Base-by-base conservation (phyloP, 2,888 invertebrate species). In the Chloromyia formosa region DNA sequence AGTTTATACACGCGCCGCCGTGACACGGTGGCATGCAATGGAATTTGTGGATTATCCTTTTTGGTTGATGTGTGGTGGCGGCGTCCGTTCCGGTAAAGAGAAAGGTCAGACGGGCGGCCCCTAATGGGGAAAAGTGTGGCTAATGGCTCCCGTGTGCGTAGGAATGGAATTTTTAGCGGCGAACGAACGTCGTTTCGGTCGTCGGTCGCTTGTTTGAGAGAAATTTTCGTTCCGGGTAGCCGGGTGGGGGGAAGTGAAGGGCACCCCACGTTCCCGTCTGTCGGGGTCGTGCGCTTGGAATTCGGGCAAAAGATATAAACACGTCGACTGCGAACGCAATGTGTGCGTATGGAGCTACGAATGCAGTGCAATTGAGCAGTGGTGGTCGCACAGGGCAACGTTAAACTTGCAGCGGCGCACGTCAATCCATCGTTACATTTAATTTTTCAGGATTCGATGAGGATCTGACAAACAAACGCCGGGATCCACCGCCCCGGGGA, bases 311-410 rank as follows among this genome's bases (percentile, higher is more conserved):
- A 64, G 61, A 64, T 56, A 54, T 54, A 53, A 71, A 71, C 71
- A 71, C 71, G 71, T 71, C 71, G 71, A 71, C 71, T 27, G 27
- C 20, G 71, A 20, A 45, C 10, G 69, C 16, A n/a, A 9, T 16
- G 54, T 9, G 62, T 62, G 62, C 42, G 62, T 22, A 42, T 12
- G 16, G 42, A 35, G n/a, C n/a, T n/a, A n/a, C n/a, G n/a, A n/a
- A n/a, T n/a, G n/a, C n/a, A n/a, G n/a, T 35, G 27, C 27, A 35
- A 35, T 35, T 7, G 7, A 7, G 2, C 27, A 35, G 27, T 2
- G 27, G 7, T 35, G 27, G 27, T 35, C 2, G 2, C 27, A 7
- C 7, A 2, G 2, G 27, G 3, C 27, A 2, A 35, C 27, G 27
- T 45, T 66, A n/a, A n/a, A n/a, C n/a, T n/a, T n/a, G n/a, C n/a